Conservation (phyloP, 2,113 vertebrate species). For the Syngnathoides biaculeatus region DNA sequence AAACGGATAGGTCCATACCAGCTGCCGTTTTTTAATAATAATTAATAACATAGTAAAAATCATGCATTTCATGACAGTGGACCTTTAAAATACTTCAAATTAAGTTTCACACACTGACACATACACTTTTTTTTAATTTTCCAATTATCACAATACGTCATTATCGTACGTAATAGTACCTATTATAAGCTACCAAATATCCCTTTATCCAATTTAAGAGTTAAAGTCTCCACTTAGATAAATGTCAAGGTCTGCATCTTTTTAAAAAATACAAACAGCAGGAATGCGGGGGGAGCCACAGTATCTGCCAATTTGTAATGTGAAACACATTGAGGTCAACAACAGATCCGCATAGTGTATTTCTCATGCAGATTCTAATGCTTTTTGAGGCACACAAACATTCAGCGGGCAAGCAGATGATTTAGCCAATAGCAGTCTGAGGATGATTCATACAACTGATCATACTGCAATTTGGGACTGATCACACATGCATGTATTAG, state of each 20-base stretch:
- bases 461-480: background rate
- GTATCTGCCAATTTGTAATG: constrained; percentile 19
- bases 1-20: too few relatives aligned
- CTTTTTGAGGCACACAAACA: constrained; percentile 37
- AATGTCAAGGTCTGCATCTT: background rate
- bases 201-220: background rate
- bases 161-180: background rate
- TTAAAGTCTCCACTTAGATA: background rate
- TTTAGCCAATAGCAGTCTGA: constrained; percentile 32
- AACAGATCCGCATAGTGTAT: constrained; percentile 24
- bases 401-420: constrained; percentile 45
- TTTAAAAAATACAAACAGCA: constrained; percentile 25
- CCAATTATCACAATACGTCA: background rate
- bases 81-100: background rate
- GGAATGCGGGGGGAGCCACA: constrained; percentile 6
- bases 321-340: constrained; percentile 44
- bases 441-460: constrained; percentile 32
- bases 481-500: background rate
- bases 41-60: too few relatives aligned
- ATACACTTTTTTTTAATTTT: background rate
- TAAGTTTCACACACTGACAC: background rate
- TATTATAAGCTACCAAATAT: background rate
- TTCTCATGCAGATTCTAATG: constrained; percentile 38
- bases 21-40: too few relatives aligned
- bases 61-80: too few relatives aligned